phyloP scores from a whole-genome alignment of 2,113 vertebrate species.

The Gallinago media region DNA sequence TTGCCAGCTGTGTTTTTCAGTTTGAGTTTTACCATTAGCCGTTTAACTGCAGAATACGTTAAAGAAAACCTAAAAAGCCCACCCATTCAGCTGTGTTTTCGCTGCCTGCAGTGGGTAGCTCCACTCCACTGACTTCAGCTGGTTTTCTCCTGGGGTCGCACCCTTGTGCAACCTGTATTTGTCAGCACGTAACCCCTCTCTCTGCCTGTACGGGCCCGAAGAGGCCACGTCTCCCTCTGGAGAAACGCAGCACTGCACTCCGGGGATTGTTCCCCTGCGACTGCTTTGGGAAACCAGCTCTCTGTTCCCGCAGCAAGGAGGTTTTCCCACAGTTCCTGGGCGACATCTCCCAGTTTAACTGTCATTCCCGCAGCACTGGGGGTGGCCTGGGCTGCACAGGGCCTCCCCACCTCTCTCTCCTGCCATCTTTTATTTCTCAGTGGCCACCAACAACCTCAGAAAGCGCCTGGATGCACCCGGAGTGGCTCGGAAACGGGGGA shows the following conservation, averaged over 20 bases:
- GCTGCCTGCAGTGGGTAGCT: background rate
- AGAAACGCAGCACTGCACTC: background rate
- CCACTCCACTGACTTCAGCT: background rate
- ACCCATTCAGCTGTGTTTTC: background rate
- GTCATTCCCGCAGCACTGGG: rapidly evolving
- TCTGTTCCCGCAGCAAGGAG: background rate
- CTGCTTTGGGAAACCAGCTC: background rate
- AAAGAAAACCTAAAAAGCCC: background rate
- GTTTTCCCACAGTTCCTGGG: background rate
- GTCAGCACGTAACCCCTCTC: background rate
- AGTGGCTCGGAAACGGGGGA: rapidly evolving
- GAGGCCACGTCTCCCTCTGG: rapidly evolving
- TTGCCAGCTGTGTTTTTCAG: background rate
- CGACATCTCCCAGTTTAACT: background rate
- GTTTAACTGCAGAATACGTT: background rate
- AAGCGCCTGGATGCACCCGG: background rate
- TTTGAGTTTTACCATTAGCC: background rate
- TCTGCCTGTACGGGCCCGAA: background rate
- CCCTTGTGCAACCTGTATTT: background rate
- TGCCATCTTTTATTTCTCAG: background rate
- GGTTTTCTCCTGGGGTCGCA: background rate
- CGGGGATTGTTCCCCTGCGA: rapidly evolving
- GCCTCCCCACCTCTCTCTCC: rapidly evolving
- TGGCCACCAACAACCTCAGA: background rate
- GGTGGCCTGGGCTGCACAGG: background rate